Evolutionary conservation across 2,113 vertebrate genomes (phyloP), one percentile per base, ranked within the genome.

Genomic region (Heteronetta atricapilla): DNA sequence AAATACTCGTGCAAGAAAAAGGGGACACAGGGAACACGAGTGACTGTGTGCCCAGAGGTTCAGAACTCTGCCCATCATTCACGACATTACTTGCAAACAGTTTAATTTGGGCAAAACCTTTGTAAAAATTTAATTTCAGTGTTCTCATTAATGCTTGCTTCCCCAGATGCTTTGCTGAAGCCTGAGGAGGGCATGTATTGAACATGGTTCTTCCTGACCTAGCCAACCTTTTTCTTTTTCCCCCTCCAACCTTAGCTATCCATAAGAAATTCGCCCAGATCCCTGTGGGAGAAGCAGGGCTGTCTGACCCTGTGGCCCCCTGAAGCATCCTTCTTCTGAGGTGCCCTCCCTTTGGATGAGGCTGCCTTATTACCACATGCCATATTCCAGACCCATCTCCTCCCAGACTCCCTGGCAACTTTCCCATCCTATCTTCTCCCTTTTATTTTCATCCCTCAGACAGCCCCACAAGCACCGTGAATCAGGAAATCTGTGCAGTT

Each of bases 161-260:
- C 50, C 28, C 22, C 44, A 16, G 40, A 52, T 55, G 75, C 36
- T 73, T 46, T 48, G 56, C 62, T 82, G 75, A 92, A 79, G 26
- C 11, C 6, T 2, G 9, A 88, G 12, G 16, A 78, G 2, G 11
- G 19, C 6, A 36, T 2, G 5, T 4, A 6, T 6, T 75, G 10
- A 82, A 42, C 2, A 1, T 4, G 17, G 25, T 55, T 77, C 55
- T 86, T 15, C 12, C 33, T 11, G 25, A 64, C 33, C 22, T 63
- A 46, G 12, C 75, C 12, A 28, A 16, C 66, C 66, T 81, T 13
- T 21, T 18, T 11, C 40, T 66, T 5, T 19, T 29, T 28, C 13
- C 16, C 28, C 28, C 33, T 82, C 20, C 38, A 58, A 18, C 55
- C 22, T 75, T 17, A 44, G 21, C 40, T n/a, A 59, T 42, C 23